These are phyloP conservation scores for Rhabditoides inermis DNA, from an alignment of 2,888 invertebrate species.

Conservation along the genomic window DNA sequence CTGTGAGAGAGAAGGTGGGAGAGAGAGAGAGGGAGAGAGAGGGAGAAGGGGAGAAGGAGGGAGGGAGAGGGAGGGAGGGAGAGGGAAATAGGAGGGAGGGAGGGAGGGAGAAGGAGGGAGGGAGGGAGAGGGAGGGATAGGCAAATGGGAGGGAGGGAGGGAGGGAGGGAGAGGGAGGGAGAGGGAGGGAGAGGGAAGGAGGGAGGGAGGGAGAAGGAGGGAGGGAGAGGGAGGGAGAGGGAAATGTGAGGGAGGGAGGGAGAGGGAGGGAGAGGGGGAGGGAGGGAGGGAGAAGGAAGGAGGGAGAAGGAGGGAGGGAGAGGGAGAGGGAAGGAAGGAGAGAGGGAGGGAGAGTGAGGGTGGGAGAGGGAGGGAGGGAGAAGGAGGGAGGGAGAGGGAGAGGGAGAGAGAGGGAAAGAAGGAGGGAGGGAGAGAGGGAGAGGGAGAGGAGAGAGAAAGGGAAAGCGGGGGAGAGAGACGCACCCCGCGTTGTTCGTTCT, in stretches of 20 bases:
- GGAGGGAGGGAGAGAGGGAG: slow-evolving; percentile 4
- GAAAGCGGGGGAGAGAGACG: slow-evolving; percentile 4
- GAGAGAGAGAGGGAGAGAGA: no score
- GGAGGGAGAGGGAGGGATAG: background rate
- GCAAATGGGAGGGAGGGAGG: background rate
- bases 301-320: background rate
- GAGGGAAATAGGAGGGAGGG: background rate
- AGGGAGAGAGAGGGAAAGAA: slow-evolving; percentile 8
- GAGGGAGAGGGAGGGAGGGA: no score
- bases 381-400: slow-evolving; percentile 2
- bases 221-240: slow-evolving; percentile 1
- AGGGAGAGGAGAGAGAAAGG: slow-evolving; percentile 2
- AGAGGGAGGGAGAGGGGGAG: slow-evolving; percentile 3
- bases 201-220: slow-evolving; percentile 10
- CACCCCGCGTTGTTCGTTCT: background rate
- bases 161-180: slow-evolving; percentile 3
- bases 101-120: background rate
- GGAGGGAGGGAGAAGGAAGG: background rate
- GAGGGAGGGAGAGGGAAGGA: slow-evolving; percentile 8
- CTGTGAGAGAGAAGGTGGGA: no score
- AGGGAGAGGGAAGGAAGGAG: background rate
- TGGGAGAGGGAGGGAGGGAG: background rate
- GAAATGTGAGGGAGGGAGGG: slow-evolving; percentile 5
- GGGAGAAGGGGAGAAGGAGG: no score
- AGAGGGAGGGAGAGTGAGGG: slow-evolving; percentile 2